Percentiles rank a stretch among this genome's conserved stretches.
These are phyloP conservation scores for Ailuropoda melanoleuca DNA, from an alignment of 2,113 vertebrate species.

Conservation along the genomic window DNA sequence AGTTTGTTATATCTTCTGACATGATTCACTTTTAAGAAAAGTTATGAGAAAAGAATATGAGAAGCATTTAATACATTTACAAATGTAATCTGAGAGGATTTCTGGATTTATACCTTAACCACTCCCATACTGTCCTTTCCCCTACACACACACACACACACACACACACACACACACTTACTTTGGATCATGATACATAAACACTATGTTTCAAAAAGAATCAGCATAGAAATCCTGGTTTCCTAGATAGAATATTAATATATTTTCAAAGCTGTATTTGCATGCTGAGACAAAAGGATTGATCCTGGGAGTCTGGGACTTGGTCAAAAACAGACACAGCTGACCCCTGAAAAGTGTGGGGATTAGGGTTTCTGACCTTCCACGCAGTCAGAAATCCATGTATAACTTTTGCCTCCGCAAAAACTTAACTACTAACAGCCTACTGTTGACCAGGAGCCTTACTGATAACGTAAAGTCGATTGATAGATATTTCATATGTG, in stretches of 20 bases:
- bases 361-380: background rate
- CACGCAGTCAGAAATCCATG: background rate
- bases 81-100: background rate
- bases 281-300: background rate
- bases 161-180: background rate
- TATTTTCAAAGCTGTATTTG: background rate
- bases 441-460: background rate
- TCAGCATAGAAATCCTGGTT: background rate
- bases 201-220: background rate
- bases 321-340: background rate
- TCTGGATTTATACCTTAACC: background rate
- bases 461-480: background rate
- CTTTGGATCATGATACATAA: background rate
- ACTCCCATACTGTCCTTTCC: background rate
- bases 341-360: background rate
- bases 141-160: background rate
- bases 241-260: background rate
- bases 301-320: background rate
- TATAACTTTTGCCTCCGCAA: background rate
- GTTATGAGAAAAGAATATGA: background rate
- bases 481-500: background rate
- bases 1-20: background rate
- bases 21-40: background rate
- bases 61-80: conserved; percentile 9
- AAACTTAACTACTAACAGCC: background rate